Percentiles rank a stretch among this genome's conserved stretches.
phyloP scores from a whole-genome alignment of 2,888 invertebrate genomes.

The Sphecodes monilicornis region DNA sequence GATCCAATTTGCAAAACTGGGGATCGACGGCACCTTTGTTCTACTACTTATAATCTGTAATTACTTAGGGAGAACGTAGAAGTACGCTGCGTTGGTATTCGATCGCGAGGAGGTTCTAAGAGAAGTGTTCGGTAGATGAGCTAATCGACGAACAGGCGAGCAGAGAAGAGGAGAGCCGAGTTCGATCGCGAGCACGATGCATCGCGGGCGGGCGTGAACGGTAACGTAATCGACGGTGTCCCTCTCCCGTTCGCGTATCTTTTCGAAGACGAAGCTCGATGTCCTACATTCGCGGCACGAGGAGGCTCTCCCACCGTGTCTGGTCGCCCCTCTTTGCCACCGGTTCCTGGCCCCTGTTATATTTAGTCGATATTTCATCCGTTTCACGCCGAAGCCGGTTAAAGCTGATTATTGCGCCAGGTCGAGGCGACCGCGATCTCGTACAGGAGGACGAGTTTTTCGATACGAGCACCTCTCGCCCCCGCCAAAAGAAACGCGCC shows the following conservation, averaged over 20 bases:
- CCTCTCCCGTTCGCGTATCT: constrained; percentile 64
- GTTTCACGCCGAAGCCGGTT: constrained; percentile 77
- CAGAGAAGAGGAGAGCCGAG: not conserved
- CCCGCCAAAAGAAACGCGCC: not conserved
- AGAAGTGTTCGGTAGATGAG: not conserved
- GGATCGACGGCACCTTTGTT: not conserved
- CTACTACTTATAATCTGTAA: not conserved
- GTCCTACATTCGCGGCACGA: constrained; percentile 79
- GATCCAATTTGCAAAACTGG: not conserved
- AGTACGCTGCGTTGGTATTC: not conserved
- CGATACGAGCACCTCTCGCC: not conserved
- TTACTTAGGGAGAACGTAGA: not conserved
- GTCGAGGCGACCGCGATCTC: constrained; percentile 59
- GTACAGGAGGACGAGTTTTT: constrained; percentile 56
- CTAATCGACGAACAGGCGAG: not conserved
- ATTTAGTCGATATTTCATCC: constrained; percentile 81
- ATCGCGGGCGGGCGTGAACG: constrained; percentile 44
- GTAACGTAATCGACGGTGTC: constrained; percentile 60
- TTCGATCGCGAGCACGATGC: constrained; percentile 6
- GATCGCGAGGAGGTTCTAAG: not conserved
- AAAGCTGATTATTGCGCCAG: constrained; percentile 75
- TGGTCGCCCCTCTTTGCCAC: constrained; percentile 69
- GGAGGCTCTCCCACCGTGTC: constrained; percentile 66
- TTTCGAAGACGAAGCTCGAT: constrained; percentile 71
- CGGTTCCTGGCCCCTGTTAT: constrained; percentile 77